Evolutionary conservation across 2,888 invertebrate species (phyloP), one percentile per base, ranked within the genome.

Genomic region (Balanococcus diminutus): DNA sequence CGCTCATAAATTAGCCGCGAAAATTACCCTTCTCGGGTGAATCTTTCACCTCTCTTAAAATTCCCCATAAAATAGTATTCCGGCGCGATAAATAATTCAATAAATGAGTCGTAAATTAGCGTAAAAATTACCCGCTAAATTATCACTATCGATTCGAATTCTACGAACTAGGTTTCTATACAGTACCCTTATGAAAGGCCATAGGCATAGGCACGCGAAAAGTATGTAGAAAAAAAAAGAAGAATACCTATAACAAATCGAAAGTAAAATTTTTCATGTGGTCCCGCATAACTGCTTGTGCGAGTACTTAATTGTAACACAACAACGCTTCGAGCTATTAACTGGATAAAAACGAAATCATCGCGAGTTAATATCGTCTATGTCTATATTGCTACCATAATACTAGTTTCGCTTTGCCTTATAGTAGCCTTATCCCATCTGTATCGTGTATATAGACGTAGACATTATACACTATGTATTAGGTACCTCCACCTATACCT

Each of bases 261-360:
- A 67, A 67, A 67, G 67, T 67, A 67, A 67, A 67, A 67, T 67
- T 67, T 67, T 56, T 22, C 67, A 28, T 25, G 28, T 67, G 67
- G 67, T 67, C 67, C 67, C 28, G 67, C 67, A 67, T 67, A 67
- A 67, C 67, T 28, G 67, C 67, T 67, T 67, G 67, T 79, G n/a
- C n/a, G n/a, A n/a, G n/a, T n/a, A n/a, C n/a, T n/a, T n/a, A 79
- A 79, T 79, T 79, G 75, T 79, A 79, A 79, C 36, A 36, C 36
- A 36, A 79, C 75, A 36, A 32, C 31, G 82, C 82, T 56, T 14
- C 16, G 31, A 56, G 82, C 82, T 56, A 82, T 82, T 56, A 56
- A 56, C 46, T 56, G 32, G 56, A 82, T 82, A 82, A 82, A 82
- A 82, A 56, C 82, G 82, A 82, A 82, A 82, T 82, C 82, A 82